Evolutionary conservation across 2,888 invertebrate genomes (phyloP).

Genomic region (Anticlea derivata): DNA sequence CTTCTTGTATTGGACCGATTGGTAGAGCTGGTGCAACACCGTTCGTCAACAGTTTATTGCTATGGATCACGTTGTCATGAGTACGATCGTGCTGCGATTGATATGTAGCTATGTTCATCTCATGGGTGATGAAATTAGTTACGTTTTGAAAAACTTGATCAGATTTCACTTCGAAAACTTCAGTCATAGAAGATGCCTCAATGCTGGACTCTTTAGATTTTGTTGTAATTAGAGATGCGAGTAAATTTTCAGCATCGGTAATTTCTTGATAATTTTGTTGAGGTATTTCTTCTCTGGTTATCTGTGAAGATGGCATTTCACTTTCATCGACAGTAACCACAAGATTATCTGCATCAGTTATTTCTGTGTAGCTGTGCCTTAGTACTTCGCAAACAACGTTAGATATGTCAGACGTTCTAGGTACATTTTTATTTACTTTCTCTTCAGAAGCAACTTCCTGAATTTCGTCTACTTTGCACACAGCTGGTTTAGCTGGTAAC

Average conservation of each 20-base stretch:
- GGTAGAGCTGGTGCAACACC: slow-evolving; percentile 7
- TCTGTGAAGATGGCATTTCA: background rate
- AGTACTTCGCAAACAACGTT: slow-evolving; percentile 25
- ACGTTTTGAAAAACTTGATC: slow-evolving; percentile 5
- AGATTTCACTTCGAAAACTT: slow-evolving; percentile 7
- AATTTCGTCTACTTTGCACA: slow-evolving; percentile 27
- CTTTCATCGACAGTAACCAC: slow-evolving; percentile 19
- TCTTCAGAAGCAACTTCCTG: slow-evolving; percentile 31
- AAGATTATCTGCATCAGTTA: slow-evolving; percentile 32
- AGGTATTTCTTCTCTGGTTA: slow-evolving; percentile 11
- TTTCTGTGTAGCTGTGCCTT: slow-evolving; percentile 32
- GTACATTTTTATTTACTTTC: slow-evolving; percentile 20
- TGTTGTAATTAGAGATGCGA: slow-evolving; percentile 39
- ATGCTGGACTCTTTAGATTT: slow-evolving; percentile 38
- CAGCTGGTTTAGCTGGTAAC: slow-evolving; percentile 28
- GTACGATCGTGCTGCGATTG: slow-evolving; percentile 3
- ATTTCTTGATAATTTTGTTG: slow-evolving; percentile 46
- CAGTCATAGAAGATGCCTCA: slow-evolving; percentile 28
- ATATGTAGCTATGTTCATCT: slow-evolving; percentile 2
- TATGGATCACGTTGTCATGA: slow-evolving; percentile 1
- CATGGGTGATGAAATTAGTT: slow-evolving; percentile 4
- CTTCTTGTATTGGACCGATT: slow-evolving; percentile 7
- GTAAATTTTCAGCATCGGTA: slow-evolving; percentile 47
- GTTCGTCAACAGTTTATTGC: slow-evolving; percentile 23
- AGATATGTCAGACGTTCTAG: slow-evolving; percentile 22